Evolutionary conservation across 30 jellyfish, hydroid and myxozoan species (phyloP), one percentile per base, ranked within the genome.

Genomic region (Nemopilema nomurai): DNA sequence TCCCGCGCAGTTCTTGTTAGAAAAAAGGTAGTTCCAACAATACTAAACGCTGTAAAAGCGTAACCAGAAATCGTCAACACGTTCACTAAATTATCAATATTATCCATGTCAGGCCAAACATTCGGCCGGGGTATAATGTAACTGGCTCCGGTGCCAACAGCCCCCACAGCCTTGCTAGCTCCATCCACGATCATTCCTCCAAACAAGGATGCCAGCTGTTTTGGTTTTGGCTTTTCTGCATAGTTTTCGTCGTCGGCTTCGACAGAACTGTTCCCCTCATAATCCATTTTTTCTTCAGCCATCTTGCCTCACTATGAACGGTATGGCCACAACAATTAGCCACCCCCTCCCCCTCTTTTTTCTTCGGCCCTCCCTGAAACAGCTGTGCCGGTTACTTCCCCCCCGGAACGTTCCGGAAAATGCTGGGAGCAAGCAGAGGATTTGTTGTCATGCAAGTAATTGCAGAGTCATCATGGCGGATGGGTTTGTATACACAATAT

Each of bases 81-180:
- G 16, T 87, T 62, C 23, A 87, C 96, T 3, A 87, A 80, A 76
- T 87, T 79, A 74, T 87, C 89, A 18, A 87, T 51, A 31, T 87
- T 87, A 41, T 87, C 96, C 79, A 79, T 71, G 76, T 87, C 90
- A 4, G 96, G 96, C 87, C 89, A 79, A 74, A 87, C 83, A 68
- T 87, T 79, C 41, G 95, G 95, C 18, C 69, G 73, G 3, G 92
- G 65, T 1, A 72, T 29, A 18, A 79, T 79, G 51, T 84, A 84
- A 26, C 88, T 84, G 41, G 87, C 93, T 1, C 93, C 87, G 0
- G 83, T 75, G n/a, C 50, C 93, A 8, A 84, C 87, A 51, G 77
- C 87, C 4, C 72, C 93, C 1, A 30, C 88, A 6, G 93, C 93
- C 28, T 84, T 84, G 67, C 87, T 84, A 0, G 93, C 93, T 3